phyloP scores from a whole-genome alignment of 2,797 vertebrate species.

The Melanotaenia maccullochi region DNA sequence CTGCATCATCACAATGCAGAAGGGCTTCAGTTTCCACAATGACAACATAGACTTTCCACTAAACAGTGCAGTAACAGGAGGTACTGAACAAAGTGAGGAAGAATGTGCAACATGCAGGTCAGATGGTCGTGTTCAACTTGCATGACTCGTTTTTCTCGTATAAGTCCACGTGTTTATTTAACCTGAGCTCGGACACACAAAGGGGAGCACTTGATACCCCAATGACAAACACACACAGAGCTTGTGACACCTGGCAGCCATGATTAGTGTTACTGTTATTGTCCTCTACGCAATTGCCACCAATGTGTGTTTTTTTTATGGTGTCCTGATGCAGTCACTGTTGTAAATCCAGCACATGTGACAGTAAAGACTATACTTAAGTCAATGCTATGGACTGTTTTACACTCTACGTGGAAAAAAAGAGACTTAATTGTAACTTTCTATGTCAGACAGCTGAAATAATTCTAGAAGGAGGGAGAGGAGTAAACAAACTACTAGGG shows the following conservation, averaged over 20 bases:
- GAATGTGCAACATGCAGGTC: neutral
- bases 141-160: neutral
- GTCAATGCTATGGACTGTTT: too few relatives aligned
- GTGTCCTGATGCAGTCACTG: neutral
- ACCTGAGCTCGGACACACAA: constrained; percentile 24
- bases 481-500: neutral
- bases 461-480: too few relatives aligned
- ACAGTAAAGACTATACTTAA: constrained; percentile 35
- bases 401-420: too few relatives aligned
- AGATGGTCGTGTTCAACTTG: neutral
- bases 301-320: neutral
- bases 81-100: constrained; percentile 9
- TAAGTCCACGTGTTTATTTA: neutral
- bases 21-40: neutral
- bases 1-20: neutral
- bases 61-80: too few relatives aligned
- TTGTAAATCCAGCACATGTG: constrained; percentile 50
- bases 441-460: neutral
- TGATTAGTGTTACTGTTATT: constrained; percentile 13
- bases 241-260: neutral
- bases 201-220: constrained; percentile 8
- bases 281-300: constrained; percentile 1
- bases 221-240: neutral
- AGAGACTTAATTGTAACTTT: neutral
- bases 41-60: neutral